Conservation (phyloP, 2,113 vertebrate species). For the Scatophagus argus region DNA sequence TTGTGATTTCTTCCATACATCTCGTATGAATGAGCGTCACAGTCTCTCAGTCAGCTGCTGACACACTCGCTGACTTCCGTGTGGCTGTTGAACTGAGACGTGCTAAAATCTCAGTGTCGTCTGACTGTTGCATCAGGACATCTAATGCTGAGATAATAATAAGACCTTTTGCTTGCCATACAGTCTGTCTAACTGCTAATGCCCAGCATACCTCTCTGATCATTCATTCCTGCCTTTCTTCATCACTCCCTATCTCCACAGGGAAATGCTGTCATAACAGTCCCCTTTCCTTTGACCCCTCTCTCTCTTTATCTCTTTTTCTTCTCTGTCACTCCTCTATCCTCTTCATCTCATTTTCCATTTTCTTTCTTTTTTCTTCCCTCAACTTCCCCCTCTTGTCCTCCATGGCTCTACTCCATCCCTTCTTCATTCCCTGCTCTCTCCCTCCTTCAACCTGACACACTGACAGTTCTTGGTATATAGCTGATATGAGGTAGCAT, state of each 20-base stretch:
- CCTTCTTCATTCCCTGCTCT: neutral
- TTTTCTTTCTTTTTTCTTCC: slow-evolving; percentile 22
- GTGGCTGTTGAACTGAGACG: neutral
- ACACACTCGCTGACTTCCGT: neutral
- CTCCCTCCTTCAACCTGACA: neutral
- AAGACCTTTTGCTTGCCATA: neutral
- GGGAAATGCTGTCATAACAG: slow-evolving; percentile 18
- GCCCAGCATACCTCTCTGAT: slow-evolving; percentile 12
- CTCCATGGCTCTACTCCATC: neutral
- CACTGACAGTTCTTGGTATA: slow-evolving; percentile 46
- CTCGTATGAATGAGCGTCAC: neutral
- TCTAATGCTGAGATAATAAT: neutral
- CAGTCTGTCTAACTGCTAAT: slow-evolving; percentile 1
- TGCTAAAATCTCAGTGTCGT: neutral
- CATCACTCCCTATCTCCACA: slow-evolving; percentile 20
- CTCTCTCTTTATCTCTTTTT: neutral
- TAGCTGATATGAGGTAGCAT: slow-evolving; percentile 56
- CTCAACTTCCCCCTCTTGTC: neutral
- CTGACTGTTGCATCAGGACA: neutral
- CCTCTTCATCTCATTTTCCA: slow-evolving; percentile 11
- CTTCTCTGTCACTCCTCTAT: slow-evolving; percentile 8
- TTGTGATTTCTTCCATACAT: neutral
- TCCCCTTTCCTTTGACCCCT: neutral
- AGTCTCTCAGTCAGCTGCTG: neutral
- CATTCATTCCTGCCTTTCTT: slow-evolving; percentile 7